Base-by-base conservation (phyloP, 2,113 vertebrate species). In the Rallus limicola region DNA sequence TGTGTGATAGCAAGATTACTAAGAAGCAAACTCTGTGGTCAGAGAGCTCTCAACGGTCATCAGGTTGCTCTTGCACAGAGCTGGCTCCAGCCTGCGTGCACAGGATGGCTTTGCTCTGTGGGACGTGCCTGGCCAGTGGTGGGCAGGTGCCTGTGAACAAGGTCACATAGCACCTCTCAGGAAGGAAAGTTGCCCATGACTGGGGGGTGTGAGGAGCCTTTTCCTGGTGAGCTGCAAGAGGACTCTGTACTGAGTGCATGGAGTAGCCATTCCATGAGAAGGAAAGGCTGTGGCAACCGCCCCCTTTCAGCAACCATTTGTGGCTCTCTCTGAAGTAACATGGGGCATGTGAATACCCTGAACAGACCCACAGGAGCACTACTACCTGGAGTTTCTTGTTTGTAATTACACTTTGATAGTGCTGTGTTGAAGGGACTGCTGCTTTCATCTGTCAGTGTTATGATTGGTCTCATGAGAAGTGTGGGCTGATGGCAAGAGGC, bases 71-170 rank as follows among this genome's bases (percentile, higher is more conserved):
- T 55, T 44, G 42, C 62, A 65, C 8, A 18, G 83, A 75, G 48
- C 83, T 79, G 58, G 70, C 82, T 79, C 20, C 86, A 86, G 70
- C 70, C 58, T 3, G 28, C 59, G 25, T 4, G 2, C n/a, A 3
- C 1, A 0, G 15, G 28, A 53, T 58, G 55, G 56, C 33, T 88
- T 33, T 65, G 26, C 24, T 79, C 34, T 0, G 0, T 1, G 11
- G 55, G 36, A 56, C 19, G 9, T 34, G 24, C 9, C 36, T 78
- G 52, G 9, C 21, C 23, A 70, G 36, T 3, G 2, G 33, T 0
- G 4, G 28, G 42, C 28, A 75, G 55, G 26, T 24, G 33, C 20
- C 25, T 2, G 5, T 28, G n/a, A 56, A 23, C 24, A 14, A 19
- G 13, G 50, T 33, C 63, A 44, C 42, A 64, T 2, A 71, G 48